These are phyloP conservation scores for Raja brachyura DNA, from an alignment of 2,113 vertebrate species.

Conservation along the genomic window DNA sequence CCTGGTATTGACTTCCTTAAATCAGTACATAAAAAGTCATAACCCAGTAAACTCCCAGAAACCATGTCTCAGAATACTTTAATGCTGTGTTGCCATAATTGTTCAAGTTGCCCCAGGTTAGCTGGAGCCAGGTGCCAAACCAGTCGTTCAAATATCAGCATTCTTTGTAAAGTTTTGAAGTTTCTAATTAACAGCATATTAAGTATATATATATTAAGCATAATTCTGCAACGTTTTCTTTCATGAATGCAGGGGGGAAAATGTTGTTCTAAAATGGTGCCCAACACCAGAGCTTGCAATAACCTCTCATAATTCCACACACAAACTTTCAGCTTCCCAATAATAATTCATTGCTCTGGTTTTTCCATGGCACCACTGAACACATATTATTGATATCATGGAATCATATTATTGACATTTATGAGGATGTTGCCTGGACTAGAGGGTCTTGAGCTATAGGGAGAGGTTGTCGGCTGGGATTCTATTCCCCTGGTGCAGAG, in stretches of 20 bases:
- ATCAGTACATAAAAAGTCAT: neutral
- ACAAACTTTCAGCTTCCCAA: neutral
- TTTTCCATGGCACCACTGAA: neutral
- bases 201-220: neutral
- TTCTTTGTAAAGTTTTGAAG: neutral
- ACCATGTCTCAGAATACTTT: neutral
- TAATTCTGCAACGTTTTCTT: neutral
- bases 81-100: neutral
- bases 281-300: no score
- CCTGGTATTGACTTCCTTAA: neutral
- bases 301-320: neutral
- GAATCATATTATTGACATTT: neutral
- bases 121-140: neutral
- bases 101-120: neutral
- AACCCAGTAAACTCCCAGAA: neutral
- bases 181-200: neutral
- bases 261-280: neutral
- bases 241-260: neutral
- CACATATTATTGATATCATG: neutral
- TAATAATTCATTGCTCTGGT: neutral
- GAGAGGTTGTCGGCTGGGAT: no score
- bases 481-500: no score
- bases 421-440: no score
- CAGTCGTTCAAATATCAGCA: neutral
- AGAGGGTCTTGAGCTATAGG: no score